Conservation (phyloP, 2,888 invertebrate genomes). For the Drosophila macrospina region DNA sequence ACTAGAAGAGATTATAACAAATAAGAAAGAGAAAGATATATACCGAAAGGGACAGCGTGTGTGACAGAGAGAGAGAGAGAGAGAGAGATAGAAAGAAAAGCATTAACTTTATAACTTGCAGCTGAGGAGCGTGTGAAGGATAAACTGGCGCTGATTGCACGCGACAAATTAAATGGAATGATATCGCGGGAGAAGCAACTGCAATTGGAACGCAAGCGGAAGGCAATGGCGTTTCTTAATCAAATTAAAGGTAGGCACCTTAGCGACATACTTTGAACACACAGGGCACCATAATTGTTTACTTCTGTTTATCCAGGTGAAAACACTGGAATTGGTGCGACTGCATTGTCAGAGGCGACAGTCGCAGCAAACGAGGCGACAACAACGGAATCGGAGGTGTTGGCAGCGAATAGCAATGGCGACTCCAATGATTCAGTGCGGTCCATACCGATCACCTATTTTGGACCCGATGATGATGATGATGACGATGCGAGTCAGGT, state of each 20-base stretch:
- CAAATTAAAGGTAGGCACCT: conserved; percentile 84
- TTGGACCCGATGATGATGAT: conserved; percentile 81
- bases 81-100: background rate
- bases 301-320: conserved; percentile 52
- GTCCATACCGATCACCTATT: conserved; percentile 85
- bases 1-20: background rate
- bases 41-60: too few relatives aligned
- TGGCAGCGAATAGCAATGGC: conserved; percentile 41
- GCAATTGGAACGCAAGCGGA: conserved; percentile 91
- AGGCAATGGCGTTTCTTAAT: conserved; percentile 92
- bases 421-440: conserved; percentile 83
- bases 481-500: conserved; percentile 57
- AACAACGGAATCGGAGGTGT: conserved; percentile 12
- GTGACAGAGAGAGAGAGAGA: too few relatives aligned
- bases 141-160: conserved; percentile 87
- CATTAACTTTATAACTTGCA: conserved; percentile 42
- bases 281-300: too few relatives aligned
- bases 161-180: conserved; percentile 87
- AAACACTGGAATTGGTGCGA: conserved; percentile 7
- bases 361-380: conserved; percentile 2
- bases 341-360: conserved; percentile 9
- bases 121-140: conserved; percentile 88
- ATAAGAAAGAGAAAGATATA: conserved; percentile 7
- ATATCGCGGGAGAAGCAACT: conserved; percentile 87
- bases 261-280: background rate